Conservation (phyloP, 2,888 invertebrate species). For the Onthophagus sagittarius region DNA sequence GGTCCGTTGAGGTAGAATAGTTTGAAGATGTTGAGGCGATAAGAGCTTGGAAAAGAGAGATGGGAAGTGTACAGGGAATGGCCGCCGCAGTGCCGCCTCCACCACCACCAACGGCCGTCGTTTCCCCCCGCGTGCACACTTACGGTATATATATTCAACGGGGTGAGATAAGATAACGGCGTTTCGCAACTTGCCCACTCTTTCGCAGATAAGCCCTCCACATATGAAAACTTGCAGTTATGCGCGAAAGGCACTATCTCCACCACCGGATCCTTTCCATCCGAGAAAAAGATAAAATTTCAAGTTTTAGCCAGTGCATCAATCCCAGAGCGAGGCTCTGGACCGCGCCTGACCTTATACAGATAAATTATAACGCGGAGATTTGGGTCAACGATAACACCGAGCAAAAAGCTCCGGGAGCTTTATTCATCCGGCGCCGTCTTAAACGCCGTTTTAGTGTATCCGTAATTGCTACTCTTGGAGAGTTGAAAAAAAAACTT, state of each 20-base stretch:
- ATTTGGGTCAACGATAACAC: slow-evolving; percentile 33
- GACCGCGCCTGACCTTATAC: slow-evolving; percentile 29
- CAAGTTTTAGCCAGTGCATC: slow-evolving; percentile 2
- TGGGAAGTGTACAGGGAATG: background rate
- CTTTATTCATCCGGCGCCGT: background rate
- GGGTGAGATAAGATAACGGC: slow-evolving; percentile 35
- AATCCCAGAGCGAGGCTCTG: slow-evolving; percentile 27
- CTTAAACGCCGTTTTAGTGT: background rate
- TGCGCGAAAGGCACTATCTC: slow-evolving; percentile 3
- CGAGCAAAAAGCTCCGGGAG: background rate
- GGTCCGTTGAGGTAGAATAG: background rate
- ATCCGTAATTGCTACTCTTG: background rate
- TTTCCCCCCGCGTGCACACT: background rate
- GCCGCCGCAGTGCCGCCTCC: background rate
- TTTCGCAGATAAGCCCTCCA: slow-evolving; percentile 32
- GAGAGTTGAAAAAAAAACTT: background rate
- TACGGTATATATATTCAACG: slow-evolving; percentile 6
- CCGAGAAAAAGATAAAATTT: background rate
- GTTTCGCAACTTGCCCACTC: slow-evolving; percentile 31
- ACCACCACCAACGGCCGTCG: background rate
- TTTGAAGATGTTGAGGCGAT: background rate
- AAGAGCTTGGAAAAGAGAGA: background rate
- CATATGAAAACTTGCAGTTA: slow-evolving; percentile 38
- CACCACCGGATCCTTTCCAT: background rate
- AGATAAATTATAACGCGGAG: slow-evolving; percentile 34